Conservation (phyloP, 2,113 vertebrate genomes). For the Ptyas mucosa region DNA sequence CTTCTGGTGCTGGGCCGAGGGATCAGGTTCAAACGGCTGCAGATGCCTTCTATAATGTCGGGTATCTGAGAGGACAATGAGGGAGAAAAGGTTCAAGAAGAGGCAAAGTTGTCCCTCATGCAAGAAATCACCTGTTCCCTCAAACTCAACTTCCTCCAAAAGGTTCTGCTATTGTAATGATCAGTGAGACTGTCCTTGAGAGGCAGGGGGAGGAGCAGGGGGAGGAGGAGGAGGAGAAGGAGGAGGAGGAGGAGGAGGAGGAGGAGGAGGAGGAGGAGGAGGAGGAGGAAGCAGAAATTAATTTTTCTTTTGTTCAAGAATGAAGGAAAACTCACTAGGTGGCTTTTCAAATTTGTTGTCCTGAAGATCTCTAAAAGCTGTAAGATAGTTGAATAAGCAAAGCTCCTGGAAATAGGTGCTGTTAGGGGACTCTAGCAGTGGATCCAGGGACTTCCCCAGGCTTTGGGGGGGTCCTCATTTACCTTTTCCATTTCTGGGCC, state of each 20-base stretch:
- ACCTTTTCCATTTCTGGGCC: slow-evolving; percentile 18
- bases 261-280: background rate
- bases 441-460: background rate
- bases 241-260: background rate
- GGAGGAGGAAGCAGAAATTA: background rate
- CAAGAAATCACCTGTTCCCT: background rate
- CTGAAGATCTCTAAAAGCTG: background rate
- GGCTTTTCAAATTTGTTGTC: background rate
- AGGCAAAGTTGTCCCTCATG: background rate
- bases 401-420: background rate
- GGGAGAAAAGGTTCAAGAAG: too few relatives aligned
- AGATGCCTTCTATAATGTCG: slow-evolving; percentile 16
- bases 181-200: background rate
- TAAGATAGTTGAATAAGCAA: background rate
- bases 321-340: background rate
- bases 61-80: background rate
- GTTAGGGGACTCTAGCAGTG: background rate
- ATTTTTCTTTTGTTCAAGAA: background rate
- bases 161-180: background rate
- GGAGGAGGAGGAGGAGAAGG: background rate
- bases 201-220: background rate
- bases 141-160: background rate
- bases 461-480: background rate
- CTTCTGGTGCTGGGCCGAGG: background rate
- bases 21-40: slow-evolving; percentile 17